These are phyloP conservation scores for Tragelaphus buxtoni DNA, from an alignment of 2,113 vertebrate species.

Conservation along the genomic window DNA sequence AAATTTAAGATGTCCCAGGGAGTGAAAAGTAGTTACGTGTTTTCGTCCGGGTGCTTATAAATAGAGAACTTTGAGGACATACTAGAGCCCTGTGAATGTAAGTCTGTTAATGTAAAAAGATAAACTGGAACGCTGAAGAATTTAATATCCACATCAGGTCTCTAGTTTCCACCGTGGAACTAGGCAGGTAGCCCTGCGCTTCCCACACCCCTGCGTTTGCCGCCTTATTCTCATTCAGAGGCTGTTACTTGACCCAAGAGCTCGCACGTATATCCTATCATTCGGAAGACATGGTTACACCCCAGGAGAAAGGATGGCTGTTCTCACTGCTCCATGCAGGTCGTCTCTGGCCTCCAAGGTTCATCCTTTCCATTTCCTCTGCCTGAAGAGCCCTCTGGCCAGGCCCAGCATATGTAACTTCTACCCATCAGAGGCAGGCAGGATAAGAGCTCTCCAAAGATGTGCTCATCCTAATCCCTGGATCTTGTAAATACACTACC, in stretches of 20 bases:
- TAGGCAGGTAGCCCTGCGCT: not conserved
- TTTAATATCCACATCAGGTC: not conserved
- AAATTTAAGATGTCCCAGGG: not conserved
- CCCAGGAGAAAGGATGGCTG: not conserved
- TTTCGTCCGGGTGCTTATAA: not conserved
- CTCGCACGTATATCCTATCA: rapidly evolving
- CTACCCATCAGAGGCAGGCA: not conserved
- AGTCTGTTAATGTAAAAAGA: not conserved
- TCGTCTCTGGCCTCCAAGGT: not conserved
- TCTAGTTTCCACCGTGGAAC: not conserved
- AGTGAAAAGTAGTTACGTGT: not conserved
- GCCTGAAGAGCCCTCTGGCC: not conserved
- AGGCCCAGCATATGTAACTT: not conserved
- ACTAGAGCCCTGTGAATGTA: not conserved
- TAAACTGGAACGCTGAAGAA: not conserved
- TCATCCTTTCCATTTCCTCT: not conserved
- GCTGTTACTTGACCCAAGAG: not conserved
- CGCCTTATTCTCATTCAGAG: no score
- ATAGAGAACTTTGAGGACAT: not conserved
- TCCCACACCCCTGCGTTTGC: not conserved
- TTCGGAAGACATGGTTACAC: not conserved
- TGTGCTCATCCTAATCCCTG: not conserved
- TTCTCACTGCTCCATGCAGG: not conserved
- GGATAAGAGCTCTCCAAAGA: not conserved
- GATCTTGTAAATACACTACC: not conserved